Evolutionary conservation across 2,797 vertebrate genomes (phyloP), one percentile per base, ranked within the genome.

Genomic region (Astyanax mexicanus): DNA sequence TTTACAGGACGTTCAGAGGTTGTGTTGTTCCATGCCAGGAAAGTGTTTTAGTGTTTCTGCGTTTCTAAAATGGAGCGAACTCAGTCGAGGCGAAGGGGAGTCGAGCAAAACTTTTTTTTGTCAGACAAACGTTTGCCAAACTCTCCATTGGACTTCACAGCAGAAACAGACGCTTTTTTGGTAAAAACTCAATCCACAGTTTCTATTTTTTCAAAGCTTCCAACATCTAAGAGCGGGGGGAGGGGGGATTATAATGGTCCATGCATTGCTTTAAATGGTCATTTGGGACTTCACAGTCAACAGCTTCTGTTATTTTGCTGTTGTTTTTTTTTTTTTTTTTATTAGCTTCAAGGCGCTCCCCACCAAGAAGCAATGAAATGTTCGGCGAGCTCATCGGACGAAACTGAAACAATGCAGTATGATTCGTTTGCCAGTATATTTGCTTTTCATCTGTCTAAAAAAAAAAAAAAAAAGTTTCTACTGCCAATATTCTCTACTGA

Each of bases 1-100:
- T 58, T 35, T 58, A 58, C 17, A 58, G 55, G 55, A 58, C 29
- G 55, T n/a, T 62, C 32, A 23, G 32, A 62, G 55, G 55, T 58
- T 58, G 55, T 58, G 15, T 37, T 58, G 54, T 72, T 72, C 37
- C 10, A 9, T 38, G 58, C 37, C 58, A 62, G 15, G 13, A 25
- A 58, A 55, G 37, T n/a, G n/a, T n/a, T n/a, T n/a, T n/a, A 55
- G 15, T 19, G 29, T 17, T 35, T 17, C 29, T 32, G 27, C 57
- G 54, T 32, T n/a, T n/a, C n/a, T n/a, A 17, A 1, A 32, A 57
- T 27, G n/a, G 55, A 35, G 55, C 13, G 13, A 27, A 27, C 12
- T 27, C 23, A 27, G 52, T 15, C 3, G 52, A 52, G 51, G 15
- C 15, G 58, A 4, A n/a, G 32, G 55, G 55, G 55, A 37, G 55